A percentile compares a stretch with the other conserved stretches of the same genome.
phyloP scores from a whole-genome alignment of 1,140 invertebrate genomes.

The Pseudomyrmex cubaensis region DNA sequence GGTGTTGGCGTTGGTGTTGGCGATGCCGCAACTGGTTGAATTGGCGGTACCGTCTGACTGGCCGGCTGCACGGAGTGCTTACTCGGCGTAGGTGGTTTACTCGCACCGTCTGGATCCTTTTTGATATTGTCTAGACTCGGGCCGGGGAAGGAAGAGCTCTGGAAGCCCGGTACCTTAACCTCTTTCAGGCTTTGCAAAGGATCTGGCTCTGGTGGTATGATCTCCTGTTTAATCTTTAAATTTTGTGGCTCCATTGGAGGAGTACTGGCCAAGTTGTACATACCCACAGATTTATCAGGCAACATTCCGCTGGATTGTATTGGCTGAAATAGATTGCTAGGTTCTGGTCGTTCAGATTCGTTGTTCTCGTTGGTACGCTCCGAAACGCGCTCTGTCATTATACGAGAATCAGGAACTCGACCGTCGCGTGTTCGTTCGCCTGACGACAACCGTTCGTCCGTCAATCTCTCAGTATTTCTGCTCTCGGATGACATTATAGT shows the following conservation, averaged over 20 bases:
- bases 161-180: conserved; percentile 92
- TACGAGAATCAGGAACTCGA: conserved; percentile 53
- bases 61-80: conserved; percentile 74
- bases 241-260: conserved; percentile 89
- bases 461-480: conserved; percentile 78
- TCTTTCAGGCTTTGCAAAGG: conserved; percentile 92
- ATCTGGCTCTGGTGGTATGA: conserved; percentile 87
- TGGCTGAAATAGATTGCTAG: conserved; percentile 85
- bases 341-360: conserved; percentile 74
- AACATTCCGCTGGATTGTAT: conserved; percentile 83
- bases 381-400: conserved; percentile 55
- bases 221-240: conserved; percentile 92
- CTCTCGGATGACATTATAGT: conserved; percentile 79
- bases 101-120: conserved; percentile 88
- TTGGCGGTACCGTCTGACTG: conserved; percentile 79
- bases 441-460: conserved; percentile 69
- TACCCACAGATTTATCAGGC: conserved; percentile 71
- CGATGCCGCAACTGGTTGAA: conserved; percentile 81
- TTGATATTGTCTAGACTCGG: conserved; percentile 90
- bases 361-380: conserved; percentile 69
- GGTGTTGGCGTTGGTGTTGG: conserved; percentile 80
- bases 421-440: conserved; percentile 68
- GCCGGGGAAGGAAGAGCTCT: conserved; percentile 83
- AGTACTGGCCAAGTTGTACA: conserved; percentile 85
- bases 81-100: conserved; percentile 81